Base-by-base conservation (phyloP, 2,113 vertebrate species). In the Cinclus cinclus region DNA sequence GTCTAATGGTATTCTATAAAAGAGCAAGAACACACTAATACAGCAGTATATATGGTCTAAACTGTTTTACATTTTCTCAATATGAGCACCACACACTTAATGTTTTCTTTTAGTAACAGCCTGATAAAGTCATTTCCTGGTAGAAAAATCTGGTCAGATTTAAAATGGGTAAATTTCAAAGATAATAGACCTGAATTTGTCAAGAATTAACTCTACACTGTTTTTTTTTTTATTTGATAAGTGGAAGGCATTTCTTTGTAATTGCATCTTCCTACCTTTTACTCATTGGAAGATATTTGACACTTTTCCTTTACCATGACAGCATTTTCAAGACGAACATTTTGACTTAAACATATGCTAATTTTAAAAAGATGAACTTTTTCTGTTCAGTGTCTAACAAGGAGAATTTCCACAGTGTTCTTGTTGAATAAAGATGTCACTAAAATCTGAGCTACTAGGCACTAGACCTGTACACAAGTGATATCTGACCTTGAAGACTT, bases 401-500 rank as follows among this genome's bases (percentile, higher is more conserved):
- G 39, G 44, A 64, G 41, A 96, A 79, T 79, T 87, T 91, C 20
- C 49, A 82, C 30, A 46, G 14, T 31, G 35, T 24, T 84, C 30
- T 60, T 28, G 11, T 22, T 68, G 77, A 85, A 91, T 82, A 90
- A 94, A 90, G 58, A 35, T 82, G 39, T 84, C 60, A 90, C 90
- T 71, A 84, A 91, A 95, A 71, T 78, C 65, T 22, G 27, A 89
- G 39, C 23, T 94, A 81, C 85, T 60, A 82, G 78, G 44, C 65
- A 56, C 53, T 71, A 60, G 82, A 84, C 23, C 52, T 94, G 56
- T 35, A 68, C 50, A 80, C 49, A 58, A 62, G 17, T 89, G 87
- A 80, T 81, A 50, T 81, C 71, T 92, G 91, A 90, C 67, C 89
- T 95, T 95, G 67, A 83, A 73, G 80, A 81, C 59, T 80, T 95